phyloP scores from a whole-genome alignment of 2,113 vertebrate genomes.

The Muntiacus reevesi region DNA sequence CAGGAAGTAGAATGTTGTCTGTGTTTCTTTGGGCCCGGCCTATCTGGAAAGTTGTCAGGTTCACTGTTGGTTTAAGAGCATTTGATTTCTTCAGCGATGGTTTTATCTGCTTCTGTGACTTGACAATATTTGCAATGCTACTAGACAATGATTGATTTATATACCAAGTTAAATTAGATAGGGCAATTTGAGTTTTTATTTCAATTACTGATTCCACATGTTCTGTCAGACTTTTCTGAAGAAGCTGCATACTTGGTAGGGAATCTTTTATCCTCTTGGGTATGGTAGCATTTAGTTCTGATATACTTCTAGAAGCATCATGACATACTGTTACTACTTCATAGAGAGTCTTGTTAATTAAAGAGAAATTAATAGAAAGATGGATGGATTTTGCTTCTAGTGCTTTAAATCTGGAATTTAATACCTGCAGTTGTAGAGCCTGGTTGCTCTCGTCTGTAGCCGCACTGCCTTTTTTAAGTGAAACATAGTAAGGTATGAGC shows the following conservation, averaged over 20 bases:
- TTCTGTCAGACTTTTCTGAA: constrained; percentile 78
- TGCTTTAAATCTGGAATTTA: constrained; percentile 82
- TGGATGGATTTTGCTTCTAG: constrained; percentile 81
- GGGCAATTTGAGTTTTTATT: constrained; percentile 72
- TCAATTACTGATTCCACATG: constrained; percentile 78
- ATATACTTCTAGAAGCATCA: constrained; percentile 62
- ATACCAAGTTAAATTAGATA: constrained; percentile 80
- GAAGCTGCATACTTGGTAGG: constrained; percentile 69
- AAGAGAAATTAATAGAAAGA: constrained; percentile 75
- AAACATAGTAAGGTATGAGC: constrained; percentile 73
- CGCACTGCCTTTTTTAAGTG: constrained; percentile 55
- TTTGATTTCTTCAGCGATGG: constrained; percentile 71
- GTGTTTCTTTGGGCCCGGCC: constrained; percentile 82
- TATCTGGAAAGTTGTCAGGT: constrained; percentile 53
- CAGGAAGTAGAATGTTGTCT: constrained; percentile 74
- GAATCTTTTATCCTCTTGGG: constrained; percentile 69
- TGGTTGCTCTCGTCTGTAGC: constrained; percentile 67
- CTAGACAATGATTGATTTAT: constrained; percentile 65
- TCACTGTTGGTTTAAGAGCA: constrained; percentile 50
- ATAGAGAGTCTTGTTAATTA: constrained; percentile 79
- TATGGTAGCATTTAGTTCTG: constrained; percentile 73
- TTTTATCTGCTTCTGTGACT: constrained; percentile 80
- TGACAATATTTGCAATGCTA: constrained; percentile 53
- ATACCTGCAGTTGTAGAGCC: constrained; percentile 71
- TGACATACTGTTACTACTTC: constrained; percentile 75